A percentile compares a stretch with the other conserved stretches of the same genome.
These are phyloP conservation scores for Cerastoderma edule DNA, from an alignment of 2,888 invertebrate genomes.

Conservation along the genomic window DNA sequence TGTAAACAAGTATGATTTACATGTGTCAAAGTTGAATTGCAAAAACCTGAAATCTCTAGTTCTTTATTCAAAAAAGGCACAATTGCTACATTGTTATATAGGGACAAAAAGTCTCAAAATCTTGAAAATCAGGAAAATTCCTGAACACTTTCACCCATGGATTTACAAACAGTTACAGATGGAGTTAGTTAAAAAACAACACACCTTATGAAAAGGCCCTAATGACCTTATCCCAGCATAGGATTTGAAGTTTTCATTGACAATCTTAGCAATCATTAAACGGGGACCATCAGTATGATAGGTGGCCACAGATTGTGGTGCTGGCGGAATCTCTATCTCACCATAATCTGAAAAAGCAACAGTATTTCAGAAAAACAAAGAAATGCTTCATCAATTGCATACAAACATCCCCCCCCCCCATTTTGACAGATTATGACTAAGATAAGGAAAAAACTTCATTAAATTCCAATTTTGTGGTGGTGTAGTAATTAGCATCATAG, in stretches of 20 bases:
- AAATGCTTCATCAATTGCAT: neutral
- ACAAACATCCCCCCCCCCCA: neutral
- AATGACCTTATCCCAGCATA: conserved; percentile 92
- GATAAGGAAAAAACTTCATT: neutral
- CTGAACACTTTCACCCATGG: too few relatives aligned
- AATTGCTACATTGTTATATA: too few relatives aligned
- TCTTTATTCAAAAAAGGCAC: too few relatives aligned
- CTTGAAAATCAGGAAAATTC: too few relatives aligned
- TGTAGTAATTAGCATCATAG: neutral
- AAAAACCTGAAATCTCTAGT: too few relatives aligned
- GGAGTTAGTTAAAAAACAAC: too few relatives aligned
- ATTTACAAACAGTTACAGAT: too few relatives aligned
- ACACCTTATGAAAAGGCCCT: conserved; percentile 98
- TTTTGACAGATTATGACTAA: neutral
- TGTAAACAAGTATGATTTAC: too few relatives aligned
- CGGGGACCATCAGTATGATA: conserved; percentile 91
- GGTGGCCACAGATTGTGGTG: conserved; percentile 84
- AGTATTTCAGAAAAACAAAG: neutral
- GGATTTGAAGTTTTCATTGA: conserved; percentile 97
- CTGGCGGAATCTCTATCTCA: conserved; percentile 80
- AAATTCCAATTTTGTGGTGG: too few relatives aligned
- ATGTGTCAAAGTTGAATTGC: too few relatives aligned
- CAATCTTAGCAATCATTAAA: conserved; percentile 95
- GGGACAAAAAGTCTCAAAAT: too few relatives aligned
- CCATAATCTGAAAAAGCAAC: conserved; percentile 76